A percentile compares a stretch with the other conserved stretches of the same genome.
Conservation (phyloP, 2,797 vertebrate species). For the Poecilia velifera region DNA sequence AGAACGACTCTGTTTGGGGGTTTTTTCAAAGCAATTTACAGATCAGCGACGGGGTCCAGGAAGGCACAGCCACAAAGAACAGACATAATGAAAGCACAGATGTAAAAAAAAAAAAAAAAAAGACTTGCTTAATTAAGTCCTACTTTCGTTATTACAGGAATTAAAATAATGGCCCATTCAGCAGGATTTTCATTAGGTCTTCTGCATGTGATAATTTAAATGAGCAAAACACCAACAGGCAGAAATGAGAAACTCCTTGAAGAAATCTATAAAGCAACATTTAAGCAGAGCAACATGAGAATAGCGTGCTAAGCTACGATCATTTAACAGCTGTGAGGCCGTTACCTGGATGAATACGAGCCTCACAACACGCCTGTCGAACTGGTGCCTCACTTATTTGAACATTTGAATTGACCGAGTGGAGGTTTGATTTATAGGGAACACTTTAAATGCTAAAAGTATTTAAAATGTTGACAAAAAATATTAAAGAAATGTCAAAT, state of each 20-base stretch:
- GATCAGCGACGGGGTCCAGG: background rate
- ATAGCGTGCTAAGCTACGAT: background rate
- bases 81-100: background rate
- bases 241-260: conserved; percentile 11
- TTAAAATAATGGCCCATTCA: conserved; percentile 15
- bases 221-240: conserved; percentile 16
- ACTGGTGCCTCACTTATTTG: background rate
- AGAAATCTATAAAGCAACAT: conserved; percentile 6
- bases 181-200: conserved; percentile 37
- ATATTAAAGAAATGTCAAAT: background rate
- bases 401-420: conserved; percentile 5
- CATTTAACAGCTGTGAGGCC: conserved; percentile 2
- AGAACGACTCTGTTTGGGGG: background rate
- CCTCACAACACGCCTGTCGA: conserved; percentile 1
- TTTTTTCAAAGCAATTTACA: conserved; percentile 8
- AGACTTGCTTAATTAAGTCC: conserved; percentile 24
- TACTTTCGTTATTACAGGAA: conserved; percentile 7
- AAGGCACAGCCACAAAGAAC: conserved; percentile 1
- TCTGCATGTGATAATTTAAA: conserved; percentile 25
- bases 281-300: background rate
- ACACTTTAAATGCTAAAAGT: background rate
- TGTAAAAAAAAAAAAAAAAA: background rate
- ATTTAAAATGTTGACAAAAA: background rate
- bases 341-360: background rate
- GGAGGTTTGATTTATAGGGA: background rate